These are phyloP conservation scores for Tipula helvola DNA, from an alignment of 2,888 invertebrate species.

Conservation along the genomic window DNA sequence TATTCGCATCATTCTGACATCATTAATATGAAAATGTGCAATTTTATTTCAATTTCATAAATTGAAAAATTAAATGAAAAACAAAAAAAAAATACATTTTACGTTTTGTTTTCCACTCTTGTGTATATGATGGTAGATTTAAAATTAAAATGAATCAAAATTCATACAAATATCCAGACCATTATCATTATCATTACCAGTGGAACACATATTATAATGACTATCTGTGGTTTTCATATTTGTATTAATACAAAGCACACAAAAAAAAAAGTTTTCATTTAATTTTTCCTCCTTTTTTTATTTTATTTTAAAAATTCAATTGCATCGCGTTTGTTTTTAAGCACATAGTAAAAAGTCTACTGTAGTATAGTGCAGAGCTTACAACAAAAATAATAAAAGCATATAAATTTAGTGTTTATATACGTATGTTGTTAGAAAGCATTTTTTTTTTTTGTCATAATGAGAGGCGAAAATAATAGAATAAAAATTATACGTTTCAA, in stretches of 20 bases:
- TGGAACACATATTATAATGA: background rate
- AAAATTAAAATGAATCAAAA: slow-evolving; percentile 4
- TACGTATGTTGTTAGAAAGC: background rate
- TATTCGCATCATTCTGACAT: background rate
- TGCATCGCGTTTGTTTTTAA: background rate
- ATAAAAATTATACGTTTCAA: background rate
- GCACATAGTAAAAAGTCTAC: background rate
- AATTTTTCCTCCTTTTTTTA: background rate
- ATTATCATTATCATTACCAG: background rate
- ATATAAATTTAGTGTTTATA: background rate
- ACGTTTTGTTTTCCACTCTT: background rate
- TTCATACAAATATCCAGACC: background rate
- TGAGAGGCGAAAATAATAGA: background rate
- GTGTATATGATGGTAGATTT: background rate
- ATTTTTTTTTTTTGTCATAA: background rate
- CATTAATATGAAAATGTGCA: background rate
- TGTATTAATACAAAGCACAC: background rate
- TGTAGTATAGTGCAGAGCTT: background rate
- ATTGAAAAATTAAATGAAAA: background rate
- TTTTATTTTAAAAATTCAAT: background rate
- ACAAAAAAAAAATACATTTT: background rate
- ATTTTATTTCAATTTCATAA: background rate
- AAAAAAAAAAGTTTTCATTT: background rate
- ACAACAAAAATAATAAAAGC: background rate
- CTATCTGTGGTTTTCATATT: background rate